Conservation (phyloP, 2,888 invertebrate genomes). For the Druceiella hillmani region DNA sequence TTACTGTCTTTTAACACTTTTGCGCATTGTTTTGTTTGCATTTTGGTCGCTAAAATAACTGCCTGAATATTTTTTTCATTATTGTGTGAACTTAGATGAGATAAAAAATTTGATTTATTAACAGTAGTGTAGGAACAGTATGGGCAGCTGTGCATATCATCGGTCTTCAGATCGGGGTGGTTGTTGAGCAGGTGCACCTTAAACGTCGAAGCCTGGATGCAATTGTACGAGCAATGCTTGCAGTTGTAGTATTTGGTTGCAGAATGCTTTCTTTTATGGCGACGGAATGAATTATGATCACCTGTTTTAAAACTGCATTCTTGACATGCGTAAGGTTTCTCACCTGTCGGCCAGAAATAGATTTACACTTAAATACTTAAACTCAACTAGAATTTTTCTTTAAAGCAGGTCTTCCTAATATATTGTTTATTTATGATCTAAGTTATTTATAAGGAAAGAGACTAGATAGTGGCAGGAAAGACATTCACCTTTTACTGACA, state of each 20-base stretch:
- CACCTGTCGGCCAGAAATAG: too few species aligned
- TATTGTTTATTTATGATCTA: too few species aligned
- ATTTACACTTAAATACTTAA: too few species aligned
- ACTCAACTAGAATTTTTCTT: too few species aligned
- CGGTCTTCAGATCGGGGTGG: slow-evolving; percentile 64
- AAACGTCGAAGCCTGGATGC: slow-evolving; percentile 75
- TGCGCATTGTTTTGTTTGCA: too few species aligned
- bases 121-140: slow-evolving; percentile 60
- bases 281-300: slow-evolving; percentile 76
- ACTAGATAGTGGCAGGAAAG: too few species aligned
- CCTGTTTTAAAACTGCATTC: slow-evolving; percentile 66
- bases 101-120: slow-evolving; percentile 55
- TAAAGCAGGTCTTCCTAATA: too few species aligned
- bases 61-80: slow-evolving; percentile 45
- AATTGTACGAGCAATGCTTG: slow-evolving; percentile 70
- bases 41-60: too few species aligned
- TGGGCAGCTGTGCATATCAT: slow-evolving; percentile 56
- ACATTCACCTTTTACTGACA: too few species aligned
- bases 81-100: slow-evolving; percentile 49
- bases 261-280: slow-evolving; percentile 73
- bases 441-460: too few species aligned
- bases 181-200: slow-evolving; percentile 73
- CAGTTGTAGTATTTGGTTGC: slow-evolving; percentile 74
- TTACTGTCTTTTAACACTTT: too few species aligned
- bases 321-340: slow-evolving; percentile 73